Percentiles rank a stretch among this genome's conserved stretches.
These are phyloP conservation scores for Lucinisca nassula DNA, from an alignment of 2,888 invertebrate genomes.

Conservation along the genomic window DNA sequence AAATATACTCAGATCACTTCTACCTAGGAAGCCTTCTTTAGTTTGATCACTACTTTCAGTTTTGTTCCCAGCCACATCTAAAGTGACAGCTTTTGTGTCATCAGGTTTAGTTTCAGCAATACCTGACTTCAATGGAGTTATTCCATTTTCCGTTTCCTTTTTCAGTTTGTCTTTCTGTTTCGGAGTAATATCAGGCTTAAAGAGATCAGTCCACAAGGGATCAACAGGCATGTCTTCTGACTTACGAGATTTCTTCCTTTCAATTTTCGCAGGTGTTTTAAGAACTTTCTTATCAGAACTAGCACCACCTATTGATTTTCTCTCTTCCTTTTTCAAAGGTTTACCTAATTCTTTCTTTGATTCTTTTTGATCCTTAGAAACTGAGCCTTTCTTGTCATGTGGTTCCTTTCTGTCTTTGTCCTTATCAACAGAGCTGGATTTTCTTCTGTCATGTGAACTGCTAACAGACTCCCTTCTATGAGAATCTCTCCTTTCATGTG, in stretches of 20 bases:
- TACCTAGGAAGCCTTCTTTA: not conserved
- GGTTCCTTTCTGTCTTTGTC: conserved; percentile 17
- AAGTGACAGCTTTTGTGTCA: not conserved
- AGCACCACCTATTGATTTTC: conserved; percentile 38
- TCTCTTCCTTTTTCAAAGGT: conserved; percentile 26
- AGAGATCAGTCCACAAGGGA: conserved; percentile 80
- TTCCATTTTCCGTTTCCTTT: conserved; percentile 17
- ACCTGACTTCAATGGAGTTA: not conserved
- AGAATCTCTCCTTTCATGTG: conserved; percentile 32
- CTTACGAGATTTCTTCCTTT: conserved; percentile 73
- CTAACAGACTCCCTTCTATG: conserved; percentile 22
- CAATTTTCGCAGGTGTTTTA: conserved; percentile 51
- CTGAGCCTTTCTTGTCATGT: conserved; percentile 2
- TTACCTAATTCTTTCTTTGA: conserved; percentile 16
- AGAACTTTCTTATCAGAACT: conserved; percentile 1
- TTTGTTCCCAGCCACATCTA: not conserved
- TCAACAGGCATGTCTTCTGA: conserved; percentile 77
- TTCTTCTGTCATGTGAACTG: not conserved
- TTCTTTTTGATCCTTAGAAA: conserved; percentile 27
- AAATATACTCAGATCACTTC: not conserved
- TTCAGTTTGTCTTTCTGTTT: conserved; percentile 43
- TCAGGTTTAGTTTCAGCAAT: not conserved
- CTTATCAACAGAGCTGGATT: conserved; percentile 42
- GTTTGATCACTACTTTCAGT: not conserved
- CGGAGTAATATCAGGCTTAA: conserved; percentile 80